Evolutionary conservation across 2,113 vertebrate species (phyloP), one percentile per base, ranked within the genome.

Genomic region (Oplegnathus fasciatus): DNA sequence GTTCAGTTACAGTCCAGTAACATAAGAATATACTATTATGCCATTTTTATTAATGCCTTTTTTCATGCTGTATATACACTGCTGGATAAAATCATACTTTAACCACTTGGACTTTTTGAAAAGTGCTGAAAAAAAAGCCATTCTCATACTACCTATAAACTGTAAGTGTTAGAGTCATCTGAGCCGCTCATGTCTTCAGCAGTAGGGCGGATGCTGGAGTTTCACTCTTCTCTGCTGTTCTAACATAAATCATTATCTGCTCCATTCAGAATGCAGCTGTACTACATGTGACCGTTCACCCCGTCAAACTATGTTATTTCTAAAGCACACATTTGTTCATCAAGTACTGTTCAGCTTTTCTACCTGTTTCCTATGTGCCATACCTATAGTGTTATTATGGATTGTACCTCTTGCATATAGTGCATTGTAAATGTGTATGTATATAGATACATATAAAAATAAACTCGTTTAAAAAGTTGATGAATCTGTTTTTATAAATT

Each of bases 371-470:
- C 72, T 87, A 85, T 83, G 64, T 78, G 71, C 75, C 34, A 83
- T 86, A 84, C 61, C 42, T 82, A 48, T 72, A 79, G 50, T 90
- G 80, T 87, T 84, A 82, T 84, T 64, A 91, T 87, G 30, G 81
- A 92, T 88, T 92, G 90, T 93, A 93, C 84, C 84, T 93, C 89
- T 87, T 85, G 86, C 91, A 88, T 91, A 84, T 75, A 88, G 85
- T 89, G 82, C 78, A 90, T 87, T 93, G 93, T 94, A 94, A 92
- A 93, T 93, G 80, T 93, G 82, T 55, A 69, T 94, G 92, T 93
- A 95, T 90, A 95, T 94, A 95, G 92, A 92, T 83, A 82, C 88
- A 86, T 90, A 91, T 83, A 30, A 87, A 93, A 93, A 91, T 89
- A 93, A 93, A 94, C 69, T 30, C 54, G 69, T 75, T 88, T 68